These are phyloP conservation scores for Pomacea maculata DNA, from an alignment of 1,140 invertebrate species.

Conservation along the genomic window DNA sequence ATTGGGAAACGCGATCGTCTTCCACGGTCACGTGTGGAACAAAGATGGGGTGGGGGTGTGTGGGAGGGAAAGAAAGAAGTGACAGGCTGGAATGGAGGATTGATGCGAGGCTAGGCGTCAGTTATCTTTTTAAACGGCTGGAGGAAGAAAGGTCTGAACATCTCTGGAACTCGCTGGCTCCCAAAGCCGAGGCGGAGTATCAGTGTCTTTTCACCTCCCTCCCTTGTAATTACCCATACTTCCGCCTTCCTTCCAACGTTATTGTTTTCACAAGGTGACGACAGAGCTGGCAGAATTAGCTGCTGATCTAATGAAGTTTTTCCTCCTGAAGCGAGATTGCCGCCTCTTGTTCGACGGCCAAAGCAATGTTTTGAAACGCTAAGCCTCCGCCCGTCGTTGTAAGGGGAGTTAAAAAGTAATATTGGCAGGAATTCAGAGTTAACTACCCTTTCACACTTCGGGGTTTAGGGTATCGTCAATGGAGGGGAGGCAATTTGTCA, in stretches of 20 bases:
- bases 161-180: not conserved
- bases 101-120: not conserved
- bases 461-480: not conserved
- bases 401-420: constrained; percentile 27
- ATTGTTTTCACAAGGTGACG: not conserved
- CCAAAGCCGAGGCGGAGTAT: no score
- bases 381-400: not conserved
- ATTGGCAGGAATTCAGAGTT: constrained; percentile 25
- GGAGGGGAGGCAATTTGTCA: constrained; percentile 17
- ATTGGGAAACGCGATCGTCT: not conserved
- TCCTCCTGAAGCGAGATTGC: not conserved
- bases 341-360: not conserved
- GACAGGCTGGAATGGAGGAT: not conserved
- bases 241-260: not conserved
- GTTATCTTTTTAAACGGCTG: not conserved
- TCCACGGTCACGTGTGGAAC: not conserved
- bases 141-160: not conserved
- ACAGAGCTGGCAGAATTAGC: not conserved
- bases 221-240: constrained; percentile 14
- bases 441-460: constrained; percentile 21
- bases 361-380: constrained; percentile 24
- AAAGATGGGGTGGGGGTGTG: not conserved
- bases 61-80: not conserved
- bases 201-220: not conserved
- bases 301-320: constrained; percentile 13